Evolutionary conservation across 2,113 vertebrate genomes (phyloP).

Genomic region (Peromyscus polionotus): DNA sequence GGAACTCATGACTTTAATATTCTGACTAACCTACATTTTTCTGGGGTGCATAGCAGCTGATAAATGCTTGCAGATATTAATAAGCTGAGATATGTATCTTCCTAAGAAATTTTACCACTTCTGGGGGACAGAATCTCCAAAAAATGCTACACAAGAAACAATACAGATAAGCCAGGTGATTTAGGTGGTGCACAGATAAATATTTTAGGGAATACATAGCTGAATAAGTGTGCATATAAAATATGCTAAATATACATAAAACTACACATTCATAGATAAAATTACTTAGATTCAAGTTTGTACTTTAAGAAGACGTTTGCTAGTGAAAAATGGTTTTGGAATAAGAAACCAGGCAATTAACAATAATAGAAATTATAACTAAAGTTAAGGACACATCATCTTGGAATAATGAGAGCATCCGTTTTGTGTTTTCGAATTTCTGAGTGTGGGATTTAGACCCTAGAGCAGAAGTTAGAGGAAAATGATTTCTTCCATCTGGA

Average conservation of each 20-base stretch:
- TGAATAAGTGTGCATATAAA: background rate
- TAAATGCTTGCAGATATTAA: conserved; percentile 29
- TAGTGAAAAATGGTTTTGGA: background rate
- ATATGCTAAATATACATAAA: background rate
- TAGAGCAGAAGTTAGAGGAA: conserved; percentile 44
- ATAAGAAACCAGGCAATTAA: conserved; percentile 45
- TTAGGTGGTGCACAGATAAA: background rate
- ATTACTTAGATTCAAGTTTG: background rate
- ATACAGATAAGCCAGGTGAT: conserved; percentile 11
- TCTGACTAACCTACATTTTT: conserved; percentile 1
- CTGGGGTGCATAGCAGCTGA: background rate
- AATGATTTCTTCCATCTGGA: conserved; percentile 51
- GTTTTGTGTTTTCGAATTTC: conserved; percentile 42
- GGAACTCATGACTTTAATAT: background rate
- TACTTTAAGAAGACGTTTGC: conserved; percentile 4
- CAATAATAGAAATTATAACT: conserved; percentile 23
- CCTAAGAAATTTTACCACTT: background rate
- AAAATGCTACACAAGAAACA: background rate
- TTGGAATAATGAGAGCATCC: conserved; percentile 10
- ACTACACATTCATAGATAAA: background rate
- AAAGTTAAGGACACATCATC: conserved; percentile 1
- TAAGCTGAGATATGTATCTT: background rate
- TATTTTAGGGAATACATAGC: background rate
- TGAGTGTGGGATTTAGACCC: conserved; percentile 22
- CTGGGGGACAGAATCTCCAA: background rate